Base-by-base conservation (phyloP, 2,113 vertebrate genomes). In the Electrona antarctica region DNA sequence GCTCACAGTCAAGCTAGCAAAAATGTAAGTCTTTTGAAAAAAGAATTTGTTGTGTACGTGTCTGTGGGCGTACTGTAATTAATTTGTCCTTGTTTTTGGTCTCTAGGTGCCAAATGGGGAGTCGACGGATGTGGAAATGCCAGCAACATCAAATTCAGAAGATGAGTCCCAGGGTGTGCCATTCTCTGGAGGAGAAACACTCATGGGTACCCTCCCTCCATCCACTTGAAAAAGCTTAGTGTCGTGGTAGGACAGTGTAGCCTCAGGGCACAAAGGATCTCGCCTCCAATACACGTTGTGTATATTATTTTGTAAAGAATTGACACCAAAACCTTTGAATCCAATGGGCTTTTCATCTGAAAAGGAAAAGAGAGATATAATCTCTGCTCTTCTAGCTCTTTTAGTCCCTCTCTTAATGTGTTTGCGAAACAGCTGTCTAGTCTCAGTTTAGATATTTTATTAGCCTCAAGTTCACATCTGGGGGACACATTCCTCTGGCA, bases 41-140 rank as follows among this genome's bases (percentile, higher is more conserved):
- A n/a, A n/a, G n/a, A n/a, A n/a, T n/a, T n/a, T 11, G 72, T 90
- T 90, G 82, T 11, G 54, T 14, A 47, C 45, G 8, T 49, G 52
- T 48, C 41, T 9, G 46, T 58, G 6, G 0, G 7, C 63, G 6
- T 13, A 11, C 57, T 68, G 8, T 10, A 46, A 7, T 50, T 56
- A 61, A 52, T 65, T 2, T 68, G 8, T 29, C 49, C 2, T 9
- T 77, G 29, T 3, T 11, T 78, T 70, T 68, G 58, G 55, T 79
- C 77, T 85, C 48, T 79, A 97, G 97, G 89, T 92, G 89, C 93
- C 94, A 92, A 92, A 93, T 65, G 94, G 95, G 77, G 94, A 95
- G 54, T 51, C 84, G 54, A 74, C 89, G 14, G 91, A 91, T 3
- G 71, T 90, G 62, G 93, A 93, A 88, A 81, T 93, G 60, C 86